phyloP scores from a whole-genome alignment of 2,888 invertebrate genomes.

The Cataglyphis livida region DNA sequence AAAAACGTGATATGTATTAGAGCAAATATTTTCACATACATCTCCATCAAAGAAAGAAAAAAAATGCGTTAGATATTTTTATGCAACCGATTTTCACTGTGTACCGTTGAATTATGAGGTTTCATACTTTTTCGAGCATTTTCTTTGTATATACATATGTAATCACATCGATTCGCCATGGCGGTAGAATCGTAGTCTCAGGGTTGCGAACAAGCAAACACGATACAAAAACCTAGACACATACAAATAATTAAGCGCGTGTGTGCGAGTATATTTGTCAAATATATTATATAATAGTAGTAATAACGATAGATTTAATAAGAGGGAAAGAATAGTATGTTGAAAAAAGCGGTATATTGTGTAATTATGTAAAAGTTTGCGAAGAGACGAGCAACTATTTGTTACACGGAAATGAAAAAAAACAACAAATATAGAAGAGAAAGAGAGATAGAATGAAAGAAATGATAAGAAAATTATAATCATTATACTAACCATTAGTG shows the following conservation, averaged over 20 bases:
- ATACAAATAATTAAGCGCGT: constrained; percentile 72
- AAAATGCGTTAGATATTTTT: constrained; percentile 53
- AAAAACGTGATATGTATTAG: constrained; percentile 2
- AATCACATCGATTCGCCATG: constrained; percentile 78
- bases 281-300: constrained; percentile 69
- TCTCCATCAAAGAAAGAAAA: constrained; percentile 5
- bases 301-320: constrained; percentile 61
- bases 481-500: constrained; percentile 17
- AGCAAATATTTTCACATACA: constrained; percentile 25
- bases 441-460: not conserved
- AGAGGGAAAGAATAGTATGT: constrained; percentile 43
- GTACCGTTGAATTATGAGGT: constrained; percentile 42
- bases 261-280: constrained; percentile 70
- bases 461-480: constrained; percentile 1
- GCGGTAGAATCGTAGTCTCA: constrained; percentile 82
- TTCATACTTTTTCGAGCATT: constrained; percentile 56
- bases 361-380: constrained; percentile 29
- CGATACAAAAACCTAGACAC: constrained; percentile 75
- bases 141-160: constrained; percentile 58
- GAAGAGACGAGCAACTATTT: constrained; percentile 6
- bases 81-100: constrained; percentile 37
- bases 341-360: constrained; percentile 54
- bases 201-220: constrained; percentile 79
- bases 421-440: not conserved
- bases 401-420: constrained; percentile 15